Base-by-base conservation (phyloP, 2,888 invertebrate species). In the Cloeon dipterum region DNA sequence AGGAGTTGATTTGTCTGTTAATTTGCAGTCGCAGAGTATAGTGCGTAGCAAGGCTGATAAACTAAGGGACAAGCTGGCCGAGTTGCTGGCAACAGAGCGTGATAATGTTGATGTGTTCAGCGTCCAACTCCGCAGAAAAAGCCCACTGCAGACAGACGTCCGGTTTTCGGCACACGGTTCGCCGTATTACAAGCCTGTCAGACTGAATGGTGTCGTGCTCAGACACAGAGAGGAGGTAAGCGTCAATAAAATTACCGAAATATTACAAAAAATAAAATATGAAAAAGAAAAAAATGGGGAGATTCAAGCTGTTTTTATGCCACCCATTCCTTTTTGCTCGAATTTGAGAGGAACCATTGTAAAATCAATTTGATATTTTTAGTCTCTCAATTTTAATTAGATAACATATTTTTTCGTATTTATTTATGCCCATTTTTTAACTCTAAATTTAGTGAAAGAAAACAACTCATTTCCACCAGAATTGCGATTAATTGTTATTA, bases 21-120 rank as follows among this genome's bases (percentile, higher is more conserved):
- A 34, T 33, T 11, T 10, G 33, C 43, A 63, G 60, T 76, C 78
- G 0, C 75, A 85, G 48, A 76, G 76, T 47, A 63, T 83, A 41
- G 74, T 79, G 20, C 68, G 79, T 49, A 91, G 89, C 52, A 88
- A 85, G 59, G 68, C 83, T 41, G 88, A 93, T 50, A 71, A 78
- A 44, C 86, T 94, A 56, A 70, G 79, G 49, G 81, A 83, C 46
- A 82, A 89, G 57, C 63, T 94, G 43, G 81, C 78, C 0, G 76
- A 81, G 51, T 65, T 91, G 45, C 63, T 94, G 35, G 78, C 76
- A 45, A 82, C 83, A 4, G 78, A 82, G 46, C 65, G 76, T 23
- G 79, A 83, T 47, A 86, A 89, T 52, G 86, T 98, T 13, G 91
- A 94, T 49, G 77, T 98, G 39, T 96, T 98, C 55, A 94, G 93